Evolutionary conservation across 2,113 vertebrate species (phyloP), one percentile per base, ranked within the genome.

Genomic region (Leucopsar rothschildi): DNA sequence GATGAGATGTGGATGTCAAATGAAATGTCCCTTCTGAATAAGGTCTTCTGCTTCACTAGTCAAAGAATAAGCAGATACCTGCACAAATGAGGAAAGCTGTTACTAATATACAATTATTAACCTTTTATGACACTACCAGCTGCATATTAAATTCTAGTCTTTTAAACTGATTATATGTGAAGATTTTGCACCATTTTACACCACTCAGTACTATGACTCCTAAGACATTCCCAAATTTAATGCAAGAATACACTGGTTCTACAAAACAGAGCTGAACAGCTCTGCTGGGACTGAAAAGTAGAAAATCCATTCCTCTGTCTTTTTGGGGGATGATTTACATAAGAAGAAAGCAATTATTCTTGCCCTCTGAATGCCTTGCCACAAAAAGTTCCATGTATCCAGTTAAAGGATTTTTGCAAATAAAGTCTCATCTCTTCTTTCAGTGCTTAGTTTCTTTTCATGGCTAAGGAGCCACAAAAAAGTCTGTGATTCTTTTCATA

Each of bases 21-120:
- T 81, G 84, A 95, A 96, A 95, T 25, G 25, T 73, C 94, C 66
- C 63, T 78, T 66, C 87, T 91, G 91, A 89, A 94, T 80, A 69
- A 86, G 85, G 59, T 44, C 73, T 77, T 76, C 76, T 94, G 90
- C 60, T 95, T 94, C 79, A 56, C 72, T 94, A 93, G 90, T 72
- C 87, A 95, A 96, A 94, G 86, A 96, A 95, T 76, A 95, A 95
- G 87, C 78, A 92, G 56, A 82, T 56, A 85, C 24, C 88, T 89
- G 79, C 50, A 82, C 45, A 95, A 86, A 86, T 45, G 65, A 96
- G 92, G 53, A 64, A 25, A 85, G 50, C 35, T 75, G 45, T 79
- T 73, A 73, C 61, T 86, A 91, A 91, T 35, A 56, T n/a, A 82
- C 56, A 91, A 37, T 86, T 91, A 92, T 95, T 94, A 97, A 95